A percentile compares a stretch with the other conserved stretches of the same genome.
Evolutionary conservation across 2,113 vertebrate genomes (phyloP).

Genomic region (Microcebus tavaratra): DNA sequence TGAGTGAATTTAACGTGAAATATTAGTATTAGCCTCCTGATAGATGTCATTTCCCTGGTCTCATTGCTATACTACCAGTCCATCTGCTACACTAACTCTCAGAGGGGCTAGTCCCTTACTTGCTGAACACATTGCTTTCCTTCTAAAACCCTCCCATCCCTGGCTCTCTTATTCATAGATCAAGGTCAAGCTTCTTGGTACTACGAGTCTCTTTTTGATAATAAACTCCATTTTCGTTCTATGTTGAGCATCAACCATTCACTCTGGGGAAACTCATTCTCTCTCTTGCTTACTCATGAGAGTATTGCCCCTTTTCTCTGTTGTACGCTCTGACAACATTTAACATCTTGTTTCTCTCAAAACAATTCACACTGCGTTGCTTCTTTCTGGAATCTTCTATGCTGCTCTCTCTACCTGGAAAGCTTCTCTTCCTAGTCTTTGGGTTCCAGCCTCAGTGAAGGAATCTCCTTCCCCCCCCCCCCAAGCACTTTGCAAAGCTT

Average conservation of each 20-base stretch:
- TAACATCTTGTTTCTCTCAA: neutral
- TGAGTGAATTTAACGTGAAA: neutral
- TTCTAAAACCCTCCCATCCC: no score
- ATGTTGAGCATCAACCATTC: neutral
- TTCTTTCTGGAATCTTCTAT: neutral
- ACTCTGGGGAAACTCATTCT: neutral
- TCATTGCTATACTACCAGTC: fast-evolving
- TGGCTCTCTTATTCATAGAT: neutral
- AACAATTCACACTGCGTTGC: neutral
- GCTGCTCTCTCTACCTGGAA: neutral
- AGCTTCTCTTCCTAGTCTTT: neutral
- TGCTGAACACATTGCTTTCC: neutral
- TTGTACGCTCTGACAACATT: neutral
- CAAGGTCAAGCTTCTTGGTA: neutral
- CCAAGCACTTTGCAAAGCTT: neutral
- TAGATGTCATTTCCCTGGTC: neutral
- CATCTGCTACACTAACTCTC: fast-evolving
- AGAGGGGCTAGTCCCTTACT: fast-evolving
- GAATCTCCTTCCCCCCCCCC: no score
- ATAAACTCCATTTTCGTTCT: neutral
- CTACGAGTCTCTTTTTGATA: neutral
- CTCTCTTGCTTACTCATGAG: neutral
- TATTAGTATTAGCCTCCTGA: neutral
- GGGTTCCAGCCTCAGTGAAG: neutral
- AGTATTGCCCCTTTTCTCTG: neutral